These are phyloP conservation scores for Drosophila hamatofila DNA, from an alignment of 2,888 invertebrate species.

Conservation along the genomic window DNA sequence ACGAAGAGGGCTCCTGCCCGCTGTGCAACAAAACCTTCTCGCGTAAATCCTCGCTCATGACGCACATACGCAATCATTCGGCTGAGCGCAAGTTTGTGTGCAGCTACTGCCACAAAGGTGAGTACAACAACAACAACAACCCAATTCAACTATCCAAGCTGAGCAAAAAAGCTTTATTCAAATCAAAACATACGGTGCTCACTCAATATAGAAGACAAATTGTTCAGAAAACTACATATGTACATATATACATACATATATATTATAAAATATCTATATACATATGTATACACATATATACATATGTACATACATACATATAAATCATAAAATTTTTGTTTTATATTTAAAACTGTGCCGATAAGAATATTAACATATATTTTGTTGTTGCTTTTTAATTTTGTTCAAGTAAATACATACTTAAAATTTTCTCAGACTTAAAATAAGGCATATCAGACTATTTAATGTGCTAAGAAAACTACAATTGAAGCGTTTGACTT, in stretches of 20 bases:
- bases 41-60: constrained; percentile 85
- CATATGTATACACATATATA: neutral
- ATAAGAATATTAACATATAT: neutral
- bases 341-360: neutral
- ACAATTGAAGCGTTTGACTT: too few species aligned
- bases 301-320: neutral
- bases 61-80: constrained; percentile 85
- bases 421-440: neutral
- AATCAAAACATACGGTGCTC: constrained; percentile 10
- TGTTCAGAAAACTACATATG: neutral
- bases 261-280: neutral
- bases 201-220: neutral
- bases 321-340: neutral
- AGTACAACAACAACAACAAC: constrained; percentile 12
- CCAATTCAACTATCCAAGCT: neutral
- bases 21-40: constrained; percentile 85
- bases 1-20: constrained; percentile 85
- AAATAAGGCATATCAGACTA: neutral
- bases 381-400: neutral
- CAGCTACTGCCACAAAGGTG: constrained; percentile 85
- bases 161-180: neutral
- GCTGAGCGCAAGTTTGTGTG: constrained; percentile 85
- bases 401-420: too few species aligned
- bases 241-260: too few species aligned
- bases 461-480: neutral